Percentiles rank a stretch among this genome's conserved stretches.
Conservation (phyloP, 2,888 invertebrate genomes). For the Caenorhabditis sp. region DNA sequence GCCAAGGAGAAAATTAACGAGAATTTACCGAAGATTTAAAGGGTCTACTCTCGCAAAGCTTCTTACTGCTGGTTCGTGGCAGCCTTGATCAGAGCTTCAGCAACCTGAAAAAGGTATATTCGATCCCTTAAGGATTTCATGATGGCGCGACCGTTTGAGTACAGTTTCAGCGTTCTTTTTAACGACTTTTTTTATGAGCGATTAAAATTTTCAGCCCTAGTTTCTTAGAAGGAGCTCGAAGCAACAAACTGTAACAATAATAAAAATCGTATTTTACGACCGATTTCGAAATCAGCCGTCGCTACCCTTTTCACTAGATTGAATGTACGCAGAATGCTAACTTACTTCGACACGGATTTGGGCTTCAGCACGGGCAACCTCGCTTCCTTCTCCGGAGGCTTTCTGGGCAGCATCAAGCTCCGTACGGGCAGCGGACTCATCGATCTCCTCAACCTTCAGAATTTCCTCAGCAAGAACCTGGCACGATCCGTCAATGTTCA, state of each 20-base stretch:
- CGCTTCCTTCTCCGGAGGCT: constrained; percentile 71
- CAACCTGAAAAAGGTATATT: constrained; percentile 60
- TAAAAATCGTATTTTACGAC: too few relatives aligned
- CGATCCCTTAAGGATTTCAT: neutral
- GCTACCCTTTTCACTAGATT: neutral
- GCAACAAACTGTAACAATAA: too few relatives aligned
- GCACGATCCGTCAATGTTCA: constrained; percentile 78
- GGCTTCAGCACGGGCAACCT: constrained; percentile 76
- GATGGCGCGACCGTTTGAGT: neutral
- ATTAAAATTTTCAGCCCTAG: too few relatives aligned
- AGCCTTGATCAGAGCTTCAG: constrained; percentile 76
- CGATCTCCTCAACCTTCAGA: constrained; percentile 73
- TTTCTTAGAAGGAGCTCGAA: too few relatives aligned
- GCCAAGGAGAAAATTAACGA: constrained; percentile 23
- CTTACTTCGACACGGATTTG: constrained; percentile 73
- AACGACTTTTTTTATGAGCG: neutral
- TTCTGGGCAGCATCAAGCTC: constrained; percentile 76
- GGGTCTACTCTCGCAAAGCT: constrained; percentile 21
- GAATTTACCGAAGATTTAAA: constrained; percentile 19
- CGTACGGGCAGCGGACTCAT: constrained; percentile 73
- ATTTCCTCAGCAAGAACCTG: constrained; percentile 78
- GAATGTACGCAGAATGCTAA: neutral
- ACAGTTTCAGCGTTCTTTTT: neutral
- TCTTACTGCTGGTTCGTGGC: constrained; percentile 59
- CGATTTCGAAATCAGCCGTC: neutral